Base-by-base conservation (phyloP, 2,113 vertebrate genomes). In the Terrapene triunguis region DNA sequence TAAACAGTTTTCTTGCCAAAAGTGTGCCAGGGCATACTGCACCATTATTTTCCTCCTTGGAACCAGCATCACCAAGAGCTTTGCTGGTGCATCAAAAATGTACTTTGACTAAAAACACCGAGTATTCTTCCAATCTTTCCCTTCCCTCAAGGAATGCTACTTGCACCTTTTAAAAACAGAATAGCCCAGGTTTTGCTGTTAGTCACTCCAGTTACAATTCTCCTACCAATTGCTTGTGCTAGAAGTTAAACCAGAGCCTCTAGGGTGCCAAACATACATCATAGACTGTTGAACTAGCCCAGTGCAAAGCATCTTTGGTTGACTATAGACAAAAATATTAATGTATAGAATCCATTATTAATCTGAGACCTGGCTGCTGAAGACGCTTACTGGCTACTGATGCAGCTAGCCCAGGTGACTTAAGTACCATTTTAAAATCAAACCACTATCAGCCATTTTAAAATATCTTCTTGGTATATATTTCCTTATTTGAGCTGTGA, bases 401-500 rank as follows among this genome's bases (percentile, higher is more conserved):
- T 47, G 47, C 54, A 2, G 27, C 42, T 6, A 22, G 12, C 14
- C 82, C 44, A n/a, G 38, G 12, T 42, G 83, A 59, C 80, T 89
- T 84, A 19, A 3, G 1, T 19, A 38, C 72, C 48, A 27, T 27
- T 86, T 78, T 80, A 93, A 80, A 69, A 47, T 82, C 85, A 76
- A 80, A 32, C 50, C 59, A 55, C 27, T 80, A 55, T 9, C 76
- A 35, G 54, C 69, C 29, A 14, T 14, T 91, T 38, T n/a, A 22
- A 72, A 78, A 78, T 78, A n/a, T 19, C 44, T 78, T 84, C 92
- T 89, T 86, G 72, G 79, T 2, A 0, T 78, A 82, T 69, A 48
- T 48, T 90, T 89, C 89, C 54, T 42, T 81, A 85, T 85, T 82
- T 80, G 78, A 92, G 82, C 44, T 7, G 13, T 47, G 38, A 42